Evolutionary conservation across 2,888 invertebrate species (phyloP), one percentile per base, ranked within the genome.

Genomic region (Ormia ochracea): DNA sequence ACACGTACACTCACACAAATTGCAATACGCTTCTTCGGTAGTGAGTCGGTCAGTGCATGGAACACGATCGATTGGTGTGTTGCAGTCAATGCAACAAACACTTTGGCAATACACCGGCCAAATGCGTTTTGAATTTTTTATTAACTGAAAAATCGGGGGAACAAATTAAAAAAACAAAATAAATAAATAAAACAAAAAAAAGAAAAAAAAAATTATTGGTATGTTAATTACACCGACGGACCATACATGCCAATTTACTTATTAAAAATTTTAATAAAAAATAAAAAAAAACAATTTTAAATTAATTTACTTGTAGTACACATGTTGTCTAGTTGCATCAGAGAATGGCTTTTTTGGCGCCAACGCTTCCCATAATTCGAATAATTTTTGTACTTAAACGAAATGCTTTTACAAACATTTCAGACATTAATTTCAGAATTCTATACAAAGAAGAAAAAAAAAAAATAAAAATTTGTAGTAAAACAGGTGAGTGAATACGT

Each of bases 181-280:
- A 50, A 65, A 36, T 17, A 50, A 65, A 36, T 17, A 66, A 50
- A 14, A 19, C 61, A 5, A 26, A 33, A 56, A 21, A 50, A 65
- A 36, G 12, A 50, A 65, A 36, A 12, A 66, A 50, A 14, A 19
- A 61, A 50, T 69, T 74, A 69, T 78, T 74, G 69, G 23, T 59
- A 52, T 31, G 58, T 43, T 74, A 79, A 70, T 79, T 69, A 74
- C 68, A 61, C 36, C 68, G 66, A 61, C 36, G 66, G 66, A 52
- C 70, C 70, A 52, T 41, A 77, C 59, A 38, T 78, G 73, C 61
- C 78, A 78, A 78, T 70, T 65, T 45, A 28, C 63, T 66, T 66
- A 43, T 31, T 45, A 23, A 26, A n/a, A 68, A 5, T 68, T 54
- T 48, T 31, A 17, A 52, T 7, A 33, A 48, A 45, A 38, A 68